A percentile compares a stretch with the other conserved stretches of the same genome.
phyloP scores from a whole-genome alignment of 2,888 invertebrate species.

The Diogma glabrata region DNA sequence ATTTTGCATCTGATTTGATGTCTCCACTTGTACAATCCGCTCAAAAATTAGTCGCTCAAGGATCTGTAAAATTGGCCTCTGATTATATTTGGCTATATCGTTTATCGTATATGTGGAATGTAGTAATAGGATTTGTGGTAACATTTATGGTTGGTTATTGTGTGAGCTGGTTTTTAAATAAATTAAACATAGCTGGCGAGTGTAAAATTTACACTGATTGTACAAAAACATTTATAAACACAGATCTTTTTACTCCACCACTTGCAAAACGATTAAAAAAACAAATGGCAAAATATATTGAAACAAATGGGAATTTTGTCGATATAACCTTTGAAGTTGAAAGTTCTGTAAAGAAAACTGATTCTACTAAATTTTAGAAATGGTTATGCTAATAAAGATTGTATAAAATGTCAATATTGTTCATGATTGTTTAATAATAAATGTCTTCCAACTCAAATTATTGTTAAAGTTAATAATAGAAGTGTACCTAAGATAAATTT shows the following conservation, averaged over 20 bases:
- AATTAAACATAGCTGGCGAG: slow-evolving; percentile 30
- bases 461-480: too few species aligned
- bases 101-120: slow-evolving; percentile 64
- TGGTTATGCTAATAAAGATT: too few species aligned
- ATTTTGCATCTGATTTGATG: slow-evolving; percentile 15
- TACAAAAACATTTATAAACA: slow-evolving; percentile 36
- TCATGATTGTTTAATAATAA: too few species aligned
- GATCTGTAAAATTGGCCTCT: neutral
- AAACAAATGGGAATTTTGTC: neutral
- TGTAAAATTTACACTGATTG: slow-evolving; percentile 26
- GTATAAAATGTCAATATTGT: too few species aligned
- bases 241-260: slow-evolving; percentile 46
- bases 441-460: too few species aligned
- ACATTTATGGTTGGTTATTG: slow-evolving; percentile 42
- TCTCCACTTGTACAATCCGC: slow-evolving; percentile 7
- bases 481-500: too few species aligned
- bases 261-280: slow-evolving; percentile 38
- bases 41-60: slow-evolving; percentile 5
- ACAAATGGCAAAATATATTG: slow-evolving; percentile 15
- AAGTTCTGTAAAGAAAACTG: too few species aligned
- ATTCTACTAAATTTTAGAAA: too few species aligned
- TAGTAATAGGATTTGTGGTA: slow-evolving; percentile 41
- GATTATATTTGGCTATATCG: slow-evolving; percentile 53
- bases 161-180: slow-evolving; percentile 37
- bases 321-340: too few species aligned